Evolutionary conservation across 2,888 invertebrate genomes (phyloP).

Genomic region (Parnassius mnemosyne): DNA sequence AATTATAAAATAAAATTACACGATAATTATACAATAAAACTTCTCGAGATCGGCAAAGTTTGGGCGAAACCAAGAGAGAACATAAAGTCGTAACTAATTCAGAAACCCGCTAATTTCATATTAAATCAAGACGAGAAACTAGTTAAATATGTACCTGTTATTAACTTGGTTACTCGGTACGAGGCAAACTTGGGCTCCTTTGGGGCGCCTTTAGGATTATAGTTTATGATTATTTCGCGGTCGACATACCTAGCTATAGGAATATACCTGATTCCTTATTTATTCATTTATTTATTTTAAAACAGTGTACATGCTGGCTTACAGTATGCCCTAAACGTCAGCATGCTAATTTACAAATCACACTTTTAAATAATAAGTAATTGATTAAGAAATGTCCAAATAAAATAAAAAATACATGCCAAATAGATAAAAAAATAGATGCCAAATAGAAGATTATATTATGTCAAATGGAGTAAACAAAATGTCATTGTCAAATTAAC

Average conservation of each 20-base stretch:
- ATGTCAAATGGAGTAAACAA: no score
- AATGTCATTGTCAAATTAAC: no score
- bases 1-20: background rate
- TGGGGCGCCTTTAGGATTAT: background rate
- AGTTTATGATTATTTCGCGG: background rate
- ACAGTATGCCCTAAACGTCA: no score
- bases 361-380: no score
- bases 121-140: constrained; percentile 24
- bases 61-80: background rate
- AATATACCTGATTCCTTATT: no score
- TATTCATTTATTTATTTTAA: no score
- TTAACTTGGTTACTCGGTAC: constrained; percentile 20
- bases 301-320: no score
- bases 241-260: background rate
- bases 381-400: no score
- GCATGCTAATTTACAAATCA: no score
- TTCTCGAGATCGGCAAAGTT: constrained; percentile 5
- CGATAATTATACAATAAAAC: background rate
- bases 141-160: constrained; percentile 24
- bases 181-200: constrained; percentile 13
- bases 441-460: no score
- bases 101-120: constrained; percentile 20
- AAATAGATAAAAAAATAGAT: no score
- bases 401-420: no score
- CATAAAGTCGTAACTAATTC: constrained; percentile 18